Base-by-base conservation (phyloP, 2,797 vertebrate genomes). In the Sebastes oblongus region DNA sequence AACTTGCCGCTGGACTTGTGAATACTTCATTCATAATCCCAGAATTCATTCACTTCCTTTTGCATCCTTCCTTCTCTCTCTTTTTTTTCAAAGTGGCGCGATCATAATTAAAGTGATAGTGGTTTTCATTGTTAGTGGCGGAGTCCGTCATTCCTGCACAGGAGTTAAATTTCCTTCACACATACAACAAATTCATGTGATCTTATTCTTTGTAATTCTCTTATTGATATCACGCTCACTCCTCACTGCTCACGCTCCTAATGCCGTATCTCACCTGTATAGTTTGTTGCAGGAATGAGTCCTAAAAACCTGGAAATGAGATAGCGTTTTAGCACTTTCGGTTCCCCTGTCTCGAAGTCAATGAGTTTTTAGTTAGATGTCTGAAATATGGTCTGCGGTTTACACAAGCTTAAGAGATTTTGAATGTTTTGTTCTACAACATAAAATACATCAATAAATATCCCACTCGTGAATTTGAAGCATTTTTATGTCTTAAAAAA, bases 1-100 rank as follows among this genome's bases (percentile, higher is more conserved):
- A 83, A 70, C 73, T 16, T 65, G 71, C 67, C 6, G 11, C 58
- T 50, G 78, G 82, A 81, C 72, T 86, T 64, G 72, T 67, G 56
- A 82, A 85, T 67, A 64, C 69, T 84, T 71, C n/a, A 13, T 55
- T 39, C 55, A 39, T 34, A 58, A 61, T 68, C 55, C 50, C 18
- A 29, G 24, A 61, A 39, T 55, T 60, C 52, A 42, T 42, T 59
- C 22, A 22, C 71, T 61, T 46, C 54, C 42, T 24, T 46, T 66
- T 8, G 25, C 22, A 13, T 12, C 42, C n/a, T 10, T 30, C 10
- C 12, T 1, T 18, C 3, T 8, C 25, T 25, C 12, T 30, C 5
- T 72, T 29, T 54, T 14, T 59, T 5, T 13, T 11, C 11, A 7
- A 25, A 52, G 24, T 32, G 34, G 11, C 2, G 11, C 25, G 11